phyloP scores from a whole-genome alignment of 2,113 vertebrate species.

The Hylia prasina region DNA sequence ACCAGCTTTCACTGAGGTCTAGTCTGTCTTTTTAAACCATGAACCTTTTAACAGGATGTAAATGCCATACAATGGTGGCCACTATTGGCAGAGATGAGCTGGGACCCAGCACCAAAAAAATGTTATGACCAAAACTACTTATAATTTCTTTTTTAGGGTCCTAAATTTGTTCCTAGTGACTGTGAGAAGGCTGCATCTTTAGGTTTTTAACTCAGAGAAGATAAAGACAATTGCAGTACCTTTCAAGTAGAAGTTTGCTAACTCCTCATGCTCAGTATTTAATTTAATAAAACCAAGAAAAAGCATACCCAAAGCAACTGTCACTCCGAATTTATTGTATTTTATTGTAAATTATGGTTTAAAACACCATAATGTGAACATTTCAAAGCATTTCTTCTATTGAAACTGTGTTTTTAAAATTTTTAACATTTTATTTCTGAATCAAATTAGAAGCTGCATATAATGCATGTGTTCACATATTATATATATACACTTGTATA shows the following conservation, averaged over 20 bases:
- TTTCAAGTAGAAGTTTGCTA: neutral
- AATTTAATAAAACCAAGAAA: neutral
- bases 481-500: neutral
- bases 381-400: neutral
- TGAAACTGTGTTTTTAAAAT: neutral
- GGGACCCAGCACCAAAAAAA: neutral
- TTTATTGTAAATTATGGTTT: neutral
- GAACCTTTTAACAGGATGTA: neutral
- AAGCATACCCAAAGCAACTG: neutral
- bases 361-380: neutral
- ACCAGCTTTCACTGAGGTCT: neutral
- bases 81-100: neutral
- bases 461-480: neutral
- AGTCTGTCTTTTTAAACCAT: neutral
- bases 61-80: neutral
- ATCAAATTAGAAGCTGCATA: neutral
- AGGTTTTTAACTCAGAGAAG: neutral
- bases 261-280: neutral
- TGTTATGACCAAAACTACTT: accelerated
- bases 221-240: neutral
- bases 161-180: neutral
- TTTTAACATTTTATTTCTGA: neutral
- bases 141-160: neutral
- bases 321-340: neutral
- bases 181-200: neutral